These are phyloP conservation scores for Pterophyllum scalare DNA, from an alignment of 2,113 vertebrate species.

Conservation along the genomic window DNA sequence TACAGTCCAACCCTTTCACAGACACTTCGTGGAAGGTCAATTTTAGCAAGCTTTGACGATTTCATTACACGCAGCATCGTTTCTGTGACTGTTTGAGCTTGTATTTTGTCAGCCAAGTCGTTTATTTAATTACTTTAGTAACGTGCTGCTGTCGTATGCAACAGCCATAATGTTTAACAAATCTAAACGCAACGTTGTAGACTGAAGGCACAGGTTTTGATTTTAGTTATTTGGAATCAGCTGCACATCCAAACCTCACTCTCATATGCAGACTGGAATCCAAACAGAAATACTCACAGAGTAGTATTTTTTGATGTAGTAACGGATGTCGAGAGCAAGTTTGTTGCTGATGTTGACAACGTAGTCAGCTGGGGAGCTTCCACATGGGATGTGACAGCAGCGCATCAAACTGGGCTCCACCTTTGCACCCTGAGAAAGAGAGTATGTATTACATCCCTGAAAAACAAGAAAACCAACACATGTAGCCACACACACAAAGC, in stretches of 20 bases:
- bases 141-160: not conserved
- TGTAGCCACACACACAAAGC: not conserved
- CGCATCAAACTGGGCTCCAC: slow-evolving; percentile 87
- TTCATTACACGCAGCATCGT: slow-evolving; percentile 1
- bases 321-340: slow-evolving; percentile 89
- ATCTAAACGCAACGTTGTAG: not conserved
- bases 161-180: not conserved
- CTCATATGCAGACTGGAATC: not conserved
- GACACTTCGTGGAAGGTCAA: slow-evolving; percentile 33
- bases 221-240: not conserved
- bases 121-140: slow-evolving; percentile 18
- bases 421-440: slow-evolving; percentile 80
- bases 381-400: slow-evolving; percentile 89
- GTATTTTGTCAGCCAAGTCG: slow-evolving; percentile 13
- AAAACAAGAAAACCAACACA: not conserved
- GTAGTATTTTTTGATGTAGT: slow-evolving; percentile 89
- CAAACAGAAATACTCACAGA: slow-evolving; percentile 85
- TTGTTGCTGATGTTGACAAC: slow-evolving; percentile 88
- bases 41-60: slow-evolving; percentile 31
- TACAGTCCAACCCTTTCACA: slow-evolving; percentile 28
- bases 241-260: not conserved
- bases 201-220: not conserved
- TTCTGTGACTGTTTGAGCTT: slow-evolving; percentile 14
- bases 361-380: slow-evolving; percentile 78
- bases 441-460: not conserved